phyloP scores from a whole-genome alignment of 1,140 invertebrate species.

The Drosophila quadrilineata region DNA sequence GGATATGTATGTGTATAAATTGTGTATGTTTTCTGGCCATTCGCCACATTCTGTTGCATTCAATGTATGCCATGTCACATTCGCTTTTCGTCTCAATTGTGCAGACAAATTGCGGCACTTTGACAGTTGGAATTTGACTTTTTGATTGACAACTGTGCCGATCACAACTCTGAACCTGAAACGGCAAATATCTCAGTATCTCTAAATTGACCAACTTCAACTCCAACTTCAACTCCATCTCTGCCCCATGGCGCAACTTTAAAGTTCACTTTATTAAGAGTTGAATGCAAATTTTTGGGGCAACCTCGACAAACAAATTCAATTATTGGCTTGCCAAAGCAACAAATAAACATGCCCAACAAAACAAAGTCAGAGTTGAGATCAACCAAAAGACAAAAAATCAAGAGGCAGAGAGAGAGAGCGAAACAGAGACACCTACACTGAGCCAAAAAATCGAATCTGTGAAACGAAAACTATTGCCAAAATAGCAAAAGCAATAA shows the following conservation, averaged over 20 bases:
- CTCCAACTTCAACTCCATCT: too few relatives aligned
- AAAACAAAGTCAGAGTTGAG: neutral
- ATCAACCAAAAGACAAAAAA: neutral
- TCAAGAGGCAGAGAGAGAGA: neutral
- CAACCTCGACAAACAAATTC: slow-evolving; percentile 72
- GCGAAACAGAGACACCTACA: slow-evolving; percentile 51
- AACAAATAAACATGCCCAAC: too few relatives aligned
- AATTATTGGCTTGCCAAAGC: slow-evolving; percentile 58
- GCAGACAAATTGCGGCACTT: slow-evolving; percentile 70
- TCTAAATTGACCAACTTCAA: slow-evolving; percentile 31
- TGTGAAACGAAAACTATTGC: slow-evolving; percentile 46
- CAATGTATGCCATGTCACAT: slow-evolving; percentile 75
- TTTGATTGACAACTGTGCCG: slow-evolving; percentile 72
- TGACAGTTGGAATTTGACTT: slow-evolving; percentile 76
- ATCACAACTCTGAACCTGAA: slow-evolving; percentile 31
- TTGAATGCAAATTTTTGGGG: slow-evolving; percentile 45
- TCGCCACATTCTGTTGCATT: slow-evolving; percentile 45
- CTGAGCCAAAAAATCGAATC: slow-evolving; percentile 17
- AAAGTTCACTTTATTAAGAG: slow-evolving; percentile 50
- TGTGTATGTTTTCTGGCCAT: slow-evolving; percentile 10
- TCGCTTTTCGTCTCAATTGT: slow-evolving; percentile 75
- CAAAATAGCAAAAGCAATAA: slow-evolving; percentile 44
- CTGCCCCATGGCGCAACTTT: slow-evolving; percentile 32
- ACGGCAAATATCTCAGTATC: neutral
- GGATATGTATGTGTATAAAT: neutral